Conservation (phyloP, 1,140 invertebrate genomes). For the Drosophila pectinifera region DNA sequence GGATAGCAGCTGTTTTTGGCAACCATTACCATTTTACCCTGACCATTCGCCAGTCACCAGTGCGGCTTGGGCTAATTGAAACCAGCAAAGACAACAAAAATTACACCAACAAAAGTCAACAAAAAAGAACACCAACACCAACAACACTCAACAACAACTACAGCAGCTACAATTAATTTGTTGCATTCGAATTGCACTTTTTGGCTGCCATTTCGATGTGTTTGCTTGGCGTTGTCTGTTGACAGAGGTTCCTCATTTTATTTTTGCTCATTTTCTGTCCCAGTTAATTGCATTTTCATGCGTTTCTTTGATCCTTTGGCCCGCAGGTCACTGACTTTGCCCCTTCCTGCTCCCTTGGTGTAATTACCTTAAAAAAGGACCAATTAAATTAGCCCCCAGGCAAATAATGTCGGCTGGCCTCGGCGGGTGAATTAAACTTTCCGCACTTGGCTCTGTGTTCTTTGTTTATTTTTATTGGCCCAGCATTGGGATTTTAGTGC, state of each 20-base stretch:
- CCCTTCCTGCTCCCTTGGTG: constrained; percentile 18
- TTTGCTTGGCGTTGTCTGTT: constrained; percentile 49
- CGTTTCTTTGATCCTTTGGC: constrained; percentile 22
- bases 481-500: constrained; percentile 16
- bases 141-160: background rate
- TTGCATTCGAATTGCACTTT: constrained; percentile 73
- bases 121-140: constrained; percentile 8
- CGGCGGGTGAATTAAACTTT: constrained; percentile 16
- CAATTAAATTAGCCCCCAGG: constrained; percentile 66
- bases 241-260: constrained; percentile 23
- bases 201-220: constrained; percentile 55
- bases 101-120: constrained; percentile 17
- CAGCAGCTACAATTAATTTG: constrained; percentile 37
- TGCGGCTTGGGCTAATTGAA: constrained; percentile 69
- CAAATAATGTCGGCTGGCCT: constrained; percentile 46
- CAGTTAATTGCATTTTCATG: constrained; percentile 57
- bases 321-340: constrained; percentile 25
- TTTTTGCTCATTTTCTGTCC: constrained; percentile 25
- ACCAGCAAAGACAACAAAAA: constrained; percentile 24
- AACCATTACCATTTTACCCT: constrained; percentile 30
- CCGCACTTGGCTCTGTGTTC: constrained; percentile 14
- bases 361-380: constrained; percentile 65
- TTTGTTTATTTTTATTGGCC: constrained; percentile 35
- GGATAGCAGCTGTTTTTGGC: constrained; percentile 32
- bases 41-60: constrained; percentile 40